A percentile compares a stretch with the other conserved stretches of the same genome.
phyloP scores from a whole-genome alignment of 2,113 vertebrate genomes.

The Girardinichthys multiradiatus region DNA sequence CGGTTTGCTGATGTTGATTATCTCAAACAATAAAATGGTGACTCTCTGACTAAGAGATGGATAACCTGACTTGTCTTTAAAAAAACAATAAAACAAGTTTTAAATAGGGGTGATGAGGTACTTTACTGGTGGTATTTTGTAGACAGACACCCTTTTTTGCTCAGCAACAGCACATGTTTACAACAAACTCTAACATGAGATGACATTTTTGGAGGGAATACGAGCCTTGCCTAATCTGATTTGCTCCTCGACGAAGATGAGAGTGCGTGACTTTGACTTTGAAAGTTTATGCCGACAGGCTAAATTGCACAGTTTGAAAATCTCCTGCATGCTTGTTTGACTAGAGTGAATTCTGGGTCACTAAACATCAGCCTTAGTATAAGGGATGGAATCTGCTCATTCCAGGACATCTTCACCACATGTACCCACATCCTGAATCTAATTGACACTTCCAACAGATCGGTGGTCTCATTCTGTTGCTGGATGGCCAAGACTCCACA shows the following conservation, averaged over 20 bases:
- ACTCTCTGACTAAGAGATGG: constrained; percentile 30
- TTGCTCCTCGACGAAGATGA: constrained; percentile 11
- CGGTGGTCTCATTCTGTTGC: constrained; percentile 43
- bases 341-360: constrained; percentile 19
- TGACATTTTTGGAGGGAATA: constrained; percentile 28
- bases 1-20: constrained; percentile 33
- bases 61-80: constrained; percentile 14
- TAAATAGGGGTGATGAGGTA: neutral
- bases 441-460: constrained; percentile 53
- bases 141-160: constrained; percentile 1
- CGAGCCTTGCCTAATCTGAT: constrained; percentile 3
- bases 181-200: constrained; percentile 4
- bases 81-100: constrained; percentile 16
- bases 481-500: constrained; percentile 3
- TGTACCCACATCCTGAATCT: constrained; percentile 41
- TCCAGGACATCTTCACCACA: constrained; percentile 13
- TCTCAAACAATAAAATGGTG: constrained; percentile 17
- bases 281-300: constrained; percentile 24
- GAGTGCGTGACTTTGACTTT: constrained; percentile 11
- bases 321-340: neutral
- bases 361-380: constrained; percentile 11
- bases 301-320: constrained; percentile 11
- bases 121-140: neutral
- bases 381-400: constrained; percentile 23
- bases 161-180: neutral